Evolutionary conservation across 2,797 vertebrate genomes (phyloP), one percentile per base, ranked within the genome.

Genomic region (Zenarchopterus dispar): DNA sequence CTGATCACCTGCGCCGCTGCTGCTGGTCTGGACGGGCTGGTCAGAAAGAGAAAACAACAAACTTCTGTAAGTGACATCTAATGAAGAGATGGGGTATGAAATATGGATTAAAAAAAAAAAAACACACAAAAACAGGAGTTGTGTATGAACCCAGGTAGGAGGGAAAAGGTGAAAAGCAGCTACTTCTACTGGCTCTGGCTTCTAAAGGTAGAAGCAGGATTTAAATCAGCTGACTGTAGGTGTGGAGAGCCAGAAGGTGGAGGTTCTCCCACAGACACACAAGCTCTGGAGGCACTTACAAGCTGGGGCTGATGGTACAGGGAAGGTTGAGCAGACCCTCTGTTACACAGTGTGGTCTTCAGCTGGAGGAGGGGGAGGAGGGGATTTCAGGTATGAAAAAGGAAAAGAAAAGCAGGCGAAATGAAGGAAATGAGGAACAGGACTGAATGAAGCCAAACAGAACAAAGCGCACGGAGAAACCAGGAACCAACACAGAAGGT

Each of bases 341-440:
- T 84, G 73, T 84, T 87, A 79, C 88, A 88, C 80, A 95, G 86
- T 56, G 85, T 89, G 0, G 82, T 94, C 94, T 94, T 94, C 93
- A 94, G 91, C 95, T 95, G 62, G 24, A 54, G 50, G 50, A 28
- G n/a, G 50, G 24, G n/a, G n/a, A n/a, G n/a, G n/a, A n/a, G n/a
- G 17, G 61, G 36, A 48, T 61, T 70, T 70, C 23, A 70, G 62
- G 55, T 53, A 67, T 39, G 46, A 71, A 56, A 64, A 18, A 54
- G 3, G 7, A 7, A 54, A 24, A 41, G 48, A 7, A 46, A 43
- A 21, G 28, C 15, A 15, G 21, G 43, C 28, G 5, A 50, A 60
- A 48, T 39, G 56, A 1, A 45, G 51, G 67, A 62, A 58, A 56
- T 11, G 15, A 31, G 28, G 28, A 31, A 31, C 28, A 66, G 50